Evolutionary conservation across 2,888 invertebrate genomes (phyloP).

Genomic region (Acleris sparsana): DNA sequence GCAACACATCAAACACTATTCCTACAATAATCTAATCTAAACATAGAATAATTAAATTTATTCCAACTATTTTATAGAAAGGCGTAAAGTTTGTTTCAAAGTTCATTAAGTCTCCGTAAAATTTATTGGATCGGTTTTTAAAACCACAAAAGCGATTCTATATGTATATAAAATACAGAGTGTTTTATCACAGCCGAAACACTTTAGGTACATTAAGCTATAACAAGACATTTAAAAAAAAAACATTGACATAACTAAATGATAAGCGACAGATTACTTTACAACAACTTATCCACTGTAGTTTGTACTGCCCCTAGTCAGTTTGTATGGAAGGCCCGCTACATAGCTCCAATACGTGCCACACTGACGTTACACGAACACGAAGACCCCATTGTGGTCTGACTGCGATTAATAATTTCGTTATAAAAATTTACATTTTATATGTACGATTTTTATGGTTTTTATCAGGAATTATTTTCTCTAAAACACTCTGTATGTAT

Average conservation of each 20-base stretch:
- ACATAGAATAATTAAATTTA: slow-evolving; percentile 7
- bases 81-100: slow-evolving; percentile 23
- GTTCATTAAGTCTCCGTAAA: slow-evolving; percentile 23
- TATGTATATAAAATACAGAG: slow-evolving; percentile 29
- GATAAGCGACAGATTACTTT: too few species aligned
- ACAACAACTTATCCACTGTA: too few species aligned
- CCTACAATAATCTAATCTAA: slow-evolving; percentile 14
- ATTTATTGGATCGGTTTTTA: slow-evolving; percentile 25
- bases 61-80: slow-evolving; percentile 17
- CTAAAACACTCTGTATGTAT: slow-evolving; percentile 34
- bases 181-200: slow-evolving; percentile 35
- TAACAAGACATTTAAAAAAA: slow-evolving; percentile 10
- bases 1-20: slow-evolving; percentile 14
- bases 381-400: too few species aligned
- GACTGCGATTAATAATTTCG: too few species aligned
- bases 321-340: too few species aligned
- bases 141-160: slow-evolving; percentile 30
- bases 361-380: too few species aligned
- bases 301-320: too few species aligned
- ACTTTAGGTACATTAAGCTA: slow-evolving; percentile 17
- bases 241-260: neutral
- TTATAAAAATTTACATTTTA: too few species aligned
- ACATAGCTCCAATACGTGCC: too few species aligned
- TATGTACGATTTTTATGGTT: neutral
- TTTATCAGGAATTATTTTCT: neutral